Evolutionary conservation across 2,888 invertebrate species (phyloP).

Genomic region (Chymomyza procnemis): DNA sequence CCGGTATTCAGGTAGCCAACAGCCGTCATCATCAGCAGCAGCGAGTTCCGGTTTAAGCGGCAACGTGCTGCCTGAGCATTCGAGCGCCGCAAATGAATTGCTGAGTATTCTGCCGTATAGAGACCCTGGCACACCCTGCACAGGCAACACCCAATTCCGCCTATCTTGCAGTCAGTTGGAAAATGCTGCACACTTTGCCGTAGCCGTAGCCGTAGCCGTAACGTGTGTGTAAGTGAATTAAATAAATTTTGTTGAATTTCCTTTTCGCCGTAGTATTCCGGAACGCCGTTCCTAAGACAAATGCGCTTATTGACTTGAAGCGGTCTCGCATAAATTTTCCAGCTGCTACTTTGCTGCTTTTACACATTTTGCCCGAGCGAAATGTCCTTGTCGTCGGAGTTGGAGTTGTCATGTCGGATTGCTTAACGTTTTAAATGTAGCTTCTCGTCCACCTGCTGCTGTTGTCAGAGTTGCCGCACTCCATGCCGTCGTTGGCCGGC

Average conservation of each 20-base stretch:
- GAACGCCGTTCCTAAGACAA: slow-evolving; percentile 50
- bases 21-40: slow-evolving; percentile 6
- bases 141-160: not conserved
- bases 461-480: not conserved
- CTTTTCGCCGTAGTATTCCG: not conserved
- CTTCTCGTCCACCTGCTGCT: not conserved
- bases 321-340: slow-evolving; percentile 63
- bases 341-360: slow-evolving; percentile 31
- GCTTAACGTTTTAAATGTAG: not conserved
- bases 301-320: slow-evolving; percentile 73
- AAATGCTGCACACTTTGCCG: not conserved
- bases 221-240: slow-evolving; percentile 54
- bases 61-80: slow-evolving; percentile 8
- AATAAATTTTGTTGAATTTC: slow-evolving; percentile 48
- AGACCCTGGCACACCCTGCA: not conserved
- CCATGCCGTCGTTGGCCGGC: not conserved
- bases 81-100: slow-evolving; percentile 27
- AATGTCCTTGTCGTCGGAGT: not conserved
- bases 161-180: not conserved
- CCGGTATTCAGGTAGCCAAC: not conserved
- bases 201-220: not conserved
- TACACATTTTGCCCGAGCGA: not conserved
- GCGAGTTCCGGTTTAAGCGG: not conserved
- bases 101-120: not conserved
- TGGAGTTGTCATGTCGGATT: not conserved